Base-by-base conservation (phyloP, 2,113 vertebrate genomes). In the Cranoglanis bouderius region DNA sequence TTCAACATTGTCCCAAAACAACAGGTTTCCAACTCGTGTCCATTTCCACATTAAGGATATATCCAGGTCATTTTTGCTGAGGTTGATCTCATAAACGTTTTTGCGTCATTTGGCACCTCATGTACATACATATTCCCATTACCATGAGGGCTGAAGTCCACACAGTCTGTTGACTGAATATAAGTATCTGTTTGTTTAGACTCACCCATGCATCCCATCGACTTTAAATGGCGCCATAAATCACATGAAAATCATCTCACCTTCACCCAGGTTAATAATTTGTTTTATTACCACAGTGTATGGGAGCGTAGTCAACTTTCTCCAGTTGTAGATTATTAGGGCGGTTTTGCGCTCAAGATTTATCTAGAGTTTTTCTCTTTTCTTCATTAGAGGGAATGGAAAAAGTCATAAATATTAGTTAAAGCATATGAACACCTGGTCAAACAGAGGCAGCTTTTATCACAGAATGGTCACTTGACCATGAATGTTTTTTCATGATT, bases 121-220 rank as follows among this genome's bases (percentile, higher is more conserved):
- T 38, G 32, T 75, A 57, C 19, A 7, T 80, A 29, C 49, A 1
- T 83, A 40, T 38, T 55, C 6, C 21, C 8, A 16, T 46, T 61
- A 32, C 24, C 16, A 4, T 16, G 10, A 57, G 13, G 57, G 38
- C 46, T 63, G 43, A 90, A 87, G 87, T 87, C 51, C 88, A 84
- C 6, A 16, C 18, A 51, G 9, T 8, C 6, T 24, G 18, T 40
- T 88, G 13, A 75, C 35, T 38, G 19, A 82, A 35, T 2, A 38
- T 49, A 59, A n/a, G 49, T n/a, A 49, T 5, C 24, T 89, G 80
- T 84, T 89, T 87, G 38, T 86, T 87, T 70, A 74, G 38, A 70
- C 78, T 82, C 43, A 55, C 46, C 24, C 9, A 46, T 55, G 38
- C 43, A 29, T 67, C 26, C 7, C 9, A 29, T 84, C 43, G n/a